phyloP scores from a whole-genome alignment of 2,797 vertebrate species.

The Sebastes reedi region DNA sequence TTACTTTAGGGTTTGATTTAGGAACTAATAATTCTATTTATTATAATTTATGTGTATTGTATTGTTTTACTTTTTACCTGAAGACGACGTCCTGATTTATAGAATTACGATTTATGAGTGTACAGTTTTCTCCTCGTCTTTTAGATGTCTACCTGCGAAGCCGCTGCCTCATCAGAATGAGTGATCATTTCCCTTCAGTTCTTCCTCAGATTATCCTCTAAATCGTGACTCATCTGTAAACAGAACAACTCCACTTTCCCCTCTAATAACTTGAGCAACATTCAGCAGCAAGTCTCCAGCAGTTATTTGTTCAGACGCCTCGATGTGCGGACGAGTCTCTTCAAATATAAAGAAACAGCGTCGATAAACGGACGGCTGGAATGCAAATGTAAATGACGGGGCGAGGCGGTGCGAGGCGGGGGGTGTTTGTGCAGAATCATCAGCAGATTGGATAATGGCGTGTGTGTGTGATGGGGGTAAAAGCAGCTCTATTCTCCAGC shows the following conservation, averaged over 20 bases:
- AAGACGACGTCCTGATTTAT: too few species aligned
- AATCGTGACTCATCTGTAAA: not conserved
- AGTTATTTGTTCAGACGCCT: not conserved
- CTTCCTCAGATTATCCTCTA: not conserved
- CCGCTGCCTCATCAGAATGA: too few species aligned
- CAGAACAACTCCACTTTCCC: not conserved
- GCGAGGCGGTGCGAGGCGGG: not conserved
- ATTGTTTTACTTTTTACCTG: too few species aligned
- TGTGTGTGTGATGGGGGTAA: not conserved
- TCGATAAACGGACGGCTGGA: not conserved
- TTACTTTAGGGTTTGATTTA: not conserved
- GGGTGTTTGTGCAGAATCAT: conserved; percentile 3
- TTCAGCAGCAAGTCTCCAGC: not conserved
- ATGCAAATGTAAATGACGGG: not conserved
- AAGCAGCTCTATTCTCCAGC: conserved; percentile 42
- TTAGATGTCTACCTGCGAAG: too few species aligned
- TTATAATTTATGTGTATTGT: too few species aligned
- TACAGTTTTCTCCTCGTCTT: too few species aligned
- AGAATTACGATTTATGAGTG: too few species aligned
- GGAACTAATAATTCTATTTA: too few species aligned
- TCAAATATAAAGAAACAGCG: not conserved
- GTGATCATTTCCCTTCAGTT: not conserved
- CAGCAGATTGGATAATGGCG: conserved; percentile 3
- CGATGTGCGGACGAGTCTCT: not conserved
- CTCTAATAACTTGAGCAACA: not conserved